Evolutionary conservation across 1,140 invertebrate genomes (phyloP), one percentile per base, ranked within the genome.

Genomic region (Leptopilina clavipes): DNA sequence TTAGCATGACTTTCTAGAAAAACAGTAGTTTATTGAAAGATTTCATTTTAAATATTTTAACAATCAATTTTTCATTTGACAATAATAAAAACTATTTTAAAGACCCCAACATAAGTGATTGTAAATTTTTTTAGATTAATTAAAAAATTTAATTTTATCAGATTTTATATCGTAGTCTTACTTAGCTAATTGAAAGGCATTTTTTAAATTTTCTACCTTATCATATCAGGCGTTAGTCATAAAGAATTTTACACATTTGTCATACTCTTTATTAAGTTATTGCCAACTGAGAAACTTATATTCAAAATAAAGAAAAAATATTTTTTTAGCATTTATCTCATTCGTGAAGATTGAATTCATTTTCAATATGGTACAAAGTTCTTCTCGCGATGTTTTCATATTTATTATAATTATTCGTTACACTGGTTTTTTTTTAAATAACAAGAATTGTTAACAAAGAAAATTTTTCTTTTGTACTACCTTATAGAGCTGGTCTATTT

Each of bases 181-280:
- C n/a, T 6, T 52, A 52, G 12, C 12, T 22, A 37, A 65, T 40
- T 8, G 59, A 37, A 12, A 65, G n/a, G n/a, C n/a, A n/a, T n/a
- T n/a, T 12, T 65, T 31, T 31, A 8, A 31, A 25, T 31, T 8
- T n/a, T 31, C 31, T 65, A 14, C 10, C 59, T 65, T 65, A 65
- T 65, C 59, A 65, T n/a, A 65, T 65, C 25, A 31, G 59, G 14
- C 14, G 22, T n/a, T 65, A 65, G 59, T 37, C 59, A 65, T 37
- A 6, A n/a, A 65, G 59, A 65, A 65, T 12, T 65, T 31, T 54
- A 17, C 17, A 19, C 5, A 54, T 7, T 65, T 31, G 1, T 31
- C 11, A 14, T 14, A 17, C 59, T 31, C 59, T n/a, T 22, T n/a
- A 14, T 8, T 31, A 40, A 40, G 37, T 14, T 65, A 12, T n/a